Evolutionary conservation across 2,797 vertebrate genomes (phyloP).

Genomic region (Tarsius wallacei): DNA sequence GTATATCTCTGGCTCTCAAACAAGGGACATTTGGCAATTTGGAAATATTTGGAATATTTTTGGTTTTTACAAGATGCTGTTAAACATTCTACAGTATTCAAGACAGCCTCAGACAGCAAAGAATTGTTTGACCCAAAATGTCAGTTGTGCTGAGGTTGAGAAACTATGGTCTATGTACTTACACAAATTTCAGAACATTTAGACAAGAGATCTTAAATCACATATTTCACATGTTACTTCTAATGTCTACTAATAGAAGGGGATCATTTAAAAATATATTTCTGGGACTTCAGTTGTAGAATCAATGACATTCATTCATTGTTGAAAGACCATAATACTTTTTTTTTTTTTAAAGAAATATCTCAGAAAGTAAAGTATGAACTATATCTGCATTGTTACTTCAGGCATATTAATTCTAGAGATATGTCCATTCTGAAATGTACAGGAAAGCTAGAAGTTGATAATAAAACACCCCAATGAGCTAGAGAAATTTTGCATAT

Average conservation of each 20-base stretch:
- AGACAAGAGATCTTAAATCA: neutral
- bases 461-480: constrained; percentile 29
- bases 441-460: neutral
- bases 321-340: neutral
- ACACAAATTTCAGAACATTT: neutral
- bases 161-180: neutral
- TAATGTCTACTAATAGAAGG: neutral
- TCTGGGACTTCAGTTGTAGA: neutral
- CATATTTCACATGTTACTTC: neutral
- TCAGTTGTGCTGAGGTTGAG: neutral
- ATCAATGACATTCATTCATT: neutral
- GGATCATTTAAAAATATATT: neutral
- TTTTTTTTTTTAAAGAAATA: constrained; percentile 8
- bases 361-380: neutral
- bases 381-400: neutral
- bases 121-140: neutral
- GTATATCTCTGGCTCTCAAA: neutral
- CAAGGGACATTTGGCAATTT: neutral
- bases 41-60: neutral
- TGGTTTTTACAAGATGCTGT: neutral
- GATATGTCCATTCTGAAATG: constrained; percentile 27
- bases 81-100: neutral
- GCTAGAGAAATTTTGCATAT: constrained; percentile 29
- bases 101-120: neutral
- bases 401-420: constrained; percentile 31